Evolutionary conservation across 2,888 invertebrate genomes (phyloP).

Genomic region (Marronus borbonicus): DNA sequence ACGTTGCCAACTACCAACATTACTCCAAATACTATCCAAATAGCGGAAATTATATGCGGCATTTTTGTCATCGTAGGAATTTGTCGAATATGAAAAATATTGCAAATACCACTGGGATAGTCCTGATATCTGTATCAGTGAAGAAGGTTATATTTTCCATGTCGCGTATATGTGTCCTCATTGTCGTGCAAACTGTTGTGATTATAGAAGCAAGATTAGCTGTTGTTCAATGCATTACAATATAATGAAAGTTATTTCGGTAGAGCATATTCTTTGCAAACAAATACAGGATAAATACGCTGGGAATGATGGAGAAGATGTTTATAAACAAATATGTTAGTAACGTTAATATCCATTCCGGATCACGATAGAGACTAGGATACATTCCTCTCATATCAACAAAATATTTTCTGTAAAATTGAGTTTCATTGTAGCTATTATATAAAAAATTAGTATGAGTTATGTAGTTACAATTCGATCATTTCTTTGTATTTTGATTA

Average conservation of each 20-base stretch:
- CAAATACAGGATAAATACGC: not conserved
- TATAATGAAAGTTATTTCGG: constrained; percentile 7
- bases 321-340: not conserved
- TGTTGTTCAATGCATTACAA: constrained; percentile 9
- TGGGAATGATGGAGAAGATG: not conserved
- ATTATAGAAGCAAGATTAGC: constrained; percentile 1
- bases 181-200: not conserved
- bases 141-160: not conserved
- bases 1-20: not conserved
- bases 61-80: not conserved
- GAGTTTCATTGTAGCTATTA: not conserved
- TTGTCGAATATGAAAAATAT: not conserved
- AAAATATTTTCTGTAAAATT: not conserved
- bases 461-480: not conserved
- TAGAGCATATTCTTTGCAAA: constrained; percentile 1
- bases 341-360: not conserved
- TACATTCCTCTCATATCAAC: not conserved
- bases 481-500: not conserved
- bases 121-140: not conserved
- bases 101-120: not conserved
- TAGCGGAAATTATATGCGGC: not conserved
- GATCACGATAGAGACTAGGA: not conserved
- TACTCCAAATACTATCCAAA: not conserved
- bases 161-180: no score
- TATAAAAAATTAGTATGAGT: not conserved